Evolutionary conservation across 2,113 vertebrate genomes (phyloP).

Genomic region (Anhinga rufa): DNA sequence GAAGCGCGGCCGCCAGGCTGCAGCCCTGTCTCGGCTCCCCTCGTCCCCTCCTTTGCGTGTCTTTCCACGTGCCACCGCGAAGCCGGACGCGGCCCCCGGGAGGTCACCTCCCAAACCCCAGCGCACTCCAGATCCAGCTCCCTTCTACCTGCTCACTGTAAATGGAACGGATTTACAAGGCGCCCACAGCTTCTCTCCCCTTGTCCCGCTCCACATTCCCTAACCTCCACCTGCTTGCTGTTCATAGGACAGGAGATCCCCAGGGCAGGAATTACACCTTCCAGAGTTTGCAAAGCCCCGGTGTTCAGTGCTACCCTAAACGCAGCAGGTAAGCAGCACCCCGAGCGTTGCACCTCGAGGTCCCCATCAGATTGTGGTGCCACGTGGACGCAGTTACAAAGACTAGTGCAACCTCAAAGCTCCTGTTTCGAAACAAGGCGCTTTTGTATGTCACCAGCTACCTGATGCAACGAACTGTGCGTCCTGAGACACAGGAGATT

Average conservation of each 20-base stretch:
- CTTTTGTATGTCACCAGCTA: background rate
- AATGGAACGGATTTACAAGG: background rate
- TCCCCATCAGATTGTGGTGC: background rate
- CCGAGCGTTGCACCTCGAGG: background rate
- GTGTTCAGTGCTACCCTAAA: background rate
- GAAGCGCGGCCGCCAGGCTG: background rate
- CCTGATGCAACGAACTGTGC: background rate
- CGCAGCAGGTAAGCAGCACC: background rate
- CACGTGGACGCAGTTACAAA: background rate
- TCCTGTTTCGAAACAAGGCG: background rate
- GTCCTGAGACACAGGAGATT: background rate
- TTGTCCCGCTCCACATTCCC: background rate
- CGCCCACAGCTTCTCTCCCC: background rate
- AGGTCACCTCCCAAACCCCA: background rate
- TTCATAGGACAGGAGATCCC: background rate
- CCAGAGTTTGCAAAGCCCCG: background rate
- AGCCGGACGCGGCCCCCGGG: background rate
- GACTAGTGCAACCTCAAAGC: background rate
- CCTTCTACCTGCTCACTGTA: background rate
- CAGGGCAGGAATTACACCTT: too few species aligned
- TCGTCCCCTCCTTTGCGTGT: rapidly evolving
- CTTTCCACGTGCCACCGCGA: rapidly evolving
- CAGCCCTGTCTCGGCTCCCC: background rate
- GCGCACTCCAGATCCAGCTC: background rate
- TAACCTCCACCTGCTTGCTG: background rate